Conservation (phyloP, 64 coral and sea anemone genomes). For the Exaiptasia diaphana region DNA sequence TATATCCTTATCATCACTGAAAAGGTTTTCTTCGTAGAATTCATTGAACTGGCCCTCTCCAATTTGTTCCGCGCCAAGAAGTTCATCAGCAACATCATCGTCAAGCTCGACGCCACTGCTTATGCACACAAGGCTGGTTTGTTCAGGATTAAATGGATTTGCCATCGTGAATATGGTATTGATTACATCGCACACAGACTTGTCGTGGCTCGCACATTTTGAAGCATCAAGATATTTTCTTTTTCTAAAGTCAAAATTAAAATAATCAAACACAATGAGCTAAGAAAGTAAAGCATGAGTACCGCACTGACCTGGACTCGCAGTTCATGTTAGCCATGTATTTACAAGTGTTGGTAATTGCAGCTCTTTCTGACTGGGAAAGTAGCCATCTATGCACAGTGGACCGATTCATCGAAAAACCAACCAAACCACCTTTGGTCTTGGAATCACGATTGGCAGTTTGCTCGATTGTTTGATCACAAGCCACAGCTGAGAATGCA, state of each 20-base stretch:
- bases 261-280: too few species aligned
- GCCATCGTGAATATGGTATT: background rate
- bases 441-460: slow-evolving; percentile 51
- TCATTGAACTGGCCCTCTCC: background rate
- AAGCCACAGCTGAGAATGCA: slow-evolving; percentile 51
- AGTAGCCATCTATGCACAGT: slow-evolving; percentile 57
- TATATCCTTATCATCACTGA: background rate
- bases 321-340: slow-evolving; percentile 24
- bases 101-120: background rate
- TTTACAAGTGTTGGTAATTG: slow-evolving; percentile 30
- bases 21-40: background rate
- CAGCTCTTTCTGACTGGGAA: slow-evolving; percentile 45
- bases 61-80: background rate
- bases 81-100: background rate
- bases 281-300: too few species aligned
- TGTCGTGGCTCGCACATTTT: too few species aligned
- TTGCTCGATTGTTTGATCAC: slow-evolving; percentile 63
- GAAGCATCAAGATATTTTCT: too few species aligned
- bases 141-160: background rate
- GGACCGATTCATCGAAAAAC: slow-evolving; percentile 36
- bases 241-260: too few species aligned
- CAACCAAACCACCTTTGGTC: slow-evolving; percentile 55
- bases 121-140: background rate
- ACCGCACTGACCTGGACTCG: background rate
- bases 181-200: background rate